A percentile compares a stretch with the other conserved stretches of the same genome.
phyloP scores from a whole-genome alignment of 35 echinoderm and acorn worm species.

The Chiridota heheva region DNA sequence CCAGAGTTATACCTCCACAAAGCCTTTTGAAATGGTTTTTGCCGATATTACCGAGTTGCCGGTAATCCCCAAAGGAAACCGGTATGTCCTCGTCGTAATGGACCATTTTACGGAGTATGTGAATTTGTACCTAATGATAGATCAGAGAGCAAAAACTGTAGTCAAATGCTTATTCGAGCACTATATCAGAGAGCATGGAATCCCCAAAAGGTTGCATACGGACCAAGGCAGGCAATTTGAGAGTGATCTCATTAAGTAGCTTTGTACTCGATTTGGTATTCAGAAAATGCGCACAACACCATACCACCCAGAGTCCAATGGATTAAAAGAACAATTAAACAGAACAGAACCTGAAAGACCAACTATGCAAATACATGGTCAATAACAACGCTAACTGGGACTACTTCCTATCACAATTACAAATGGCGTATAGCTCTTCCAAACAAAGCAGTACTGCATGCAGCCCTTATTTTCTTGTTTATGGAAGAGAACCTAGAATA shows the following conservation, averaged over 20 bases:
- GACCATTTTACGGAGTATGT: conserved; percentile 26
- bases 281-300: conserved; percentile 7
- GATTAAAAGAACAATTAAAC: not conserved
- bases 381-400: not conserved
- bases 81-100: conserved; percentile 9
- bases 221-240: not conserved
- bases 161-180: not conserved
- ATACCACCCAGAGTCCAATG: conserved; percentile 7
- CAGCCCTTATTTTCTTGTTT: conserved; percentile 12
- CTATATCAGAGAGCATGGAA: conserved; percentile 11
- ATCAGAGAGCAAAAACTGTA: conserved; percentile 30
- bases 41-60: conserved; percentile 24
- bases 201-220: not conserved
- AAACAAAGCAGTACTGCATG: not conserved
- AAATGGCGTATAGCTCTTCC: not conserved
- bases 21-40: conserved; percentile 18
- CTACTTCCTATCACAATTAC: not conserved
- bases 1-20: not conserved
- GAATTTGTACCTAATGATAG: conserved; percentile 5
- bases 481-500: conserved; percentile 15
- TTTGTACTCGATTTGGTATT: not conserved
- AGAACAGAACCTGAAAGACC: not conserved
- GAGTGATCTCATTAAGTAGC: not conserved
- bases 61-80: conserved; percentile 8
- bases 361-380: not conserved